These are phyloP conservation scores for Hypsibius dujardini DNA, from an alignment of 1,140 invertebrate genomes.

Conservation along the genomic window DNA sequence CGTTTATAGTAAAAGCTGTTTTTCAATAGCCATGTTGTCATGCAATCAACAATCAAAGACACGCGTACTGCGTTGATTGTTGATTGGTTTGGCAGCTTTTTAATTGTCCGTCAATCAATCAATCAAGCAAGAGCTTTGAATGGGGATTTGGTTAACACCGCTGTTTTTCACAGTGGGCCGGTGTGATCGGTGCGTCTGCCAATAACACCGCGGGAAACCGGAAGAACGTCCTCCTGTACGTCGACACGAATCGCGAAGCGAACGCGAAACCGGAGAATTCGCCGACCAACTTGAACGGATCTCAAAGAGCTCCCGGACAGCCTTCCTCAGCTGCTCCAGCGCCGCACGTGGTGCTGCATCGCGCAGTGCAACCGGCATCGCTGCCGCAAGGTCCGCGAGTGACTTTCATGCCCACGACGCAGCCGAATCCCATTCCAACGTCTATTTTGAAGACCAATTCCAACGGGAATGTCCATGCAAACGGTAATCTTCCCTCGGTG, in stretches of 20 bases:
- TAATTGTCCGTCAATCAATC: background rate
- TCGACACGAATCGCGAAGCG: background rate
- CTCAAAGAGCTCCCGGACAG: background rate
- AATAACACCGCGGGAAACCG: conserved; percentile 56
- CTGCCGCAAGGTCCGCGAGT: background rate
- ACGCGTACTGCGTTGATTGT: background rate
- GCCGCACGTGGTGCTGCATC: background rate
- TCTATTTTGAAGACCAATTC: background rate
- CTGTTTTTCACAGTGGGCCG: conserved; percentile 51
- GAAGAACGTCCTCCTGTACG: conserved; percentile 33
- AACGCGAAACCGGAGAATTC: background rate
- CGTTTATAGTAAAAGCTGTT: conserved; percentile 17
- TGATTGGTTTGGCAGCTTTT: background rate
- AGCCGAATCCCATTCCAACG: background rate
- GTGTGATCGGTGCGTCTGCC: conserved; percentile 49
- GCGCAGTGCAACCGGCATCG: background rate
- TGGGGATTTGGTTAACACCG: background rate
- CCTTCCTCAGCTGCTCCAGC: background rate
- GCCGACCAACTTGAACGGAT: background rate
- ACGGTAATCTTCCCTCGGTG: background rate
- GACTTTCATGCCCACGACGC: background rate
- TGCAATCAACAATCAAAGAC: background rate
- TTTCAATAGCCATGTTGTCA: background rate
- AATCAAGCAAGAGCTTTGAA: too few relatives aligned
- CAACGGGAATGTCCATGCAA: background rate